Evolutionary conservation across 2,888 invertebrate species (phyloP), one percentile per base, ranked within the genome.

Genomic region (Autographa gamma): DNA sequence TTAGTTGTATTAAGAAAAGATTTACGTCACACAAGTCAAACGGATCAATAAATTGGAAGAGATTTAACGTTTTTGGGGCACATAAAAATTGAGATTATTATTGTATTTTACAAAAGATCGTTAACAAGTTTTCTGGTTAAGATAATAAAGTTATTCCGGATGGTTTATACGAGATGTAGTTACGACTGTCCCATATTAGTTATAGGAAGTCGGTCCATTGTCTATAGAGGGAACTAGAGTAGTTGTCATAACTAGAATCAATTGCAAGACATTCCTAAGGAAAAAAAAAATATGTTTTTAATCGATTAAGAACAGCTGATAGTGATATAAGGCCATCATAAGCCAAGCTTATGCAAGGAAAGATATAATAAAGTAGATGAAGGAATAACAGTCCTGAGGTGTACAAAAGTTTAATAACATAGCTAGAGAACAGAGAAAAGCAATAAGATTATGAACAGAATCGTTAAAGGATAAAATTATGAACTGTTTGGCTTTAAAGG

Each of bases 71-170:
- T 48, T n/a, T 16, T 48, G n/a, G n/a, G n/a, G 6, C 48, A 48
- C 48, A 48, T 48, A 4, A 48, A 48, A 48, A 48, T 48, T 48
- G 48, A 48, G 48, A 48, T 48, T n/a, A 48, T 48, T n/a, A 48
- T 43, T 43, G 43, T 43, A 43, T 48, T 48, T 48, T 48, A 48
- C 48, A 43, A 64, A 65, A 76, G 61, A 41, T 31, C 25, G 32
- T 8, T 8, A 34, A 62, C 18, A 2, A 18, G 14, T 31, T 69
- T 78, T 78, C 54, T 18, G 14, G 16, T 9, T 11, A 78, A 76
- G 60, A n/a, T 60, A 69, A 75, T 76, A 79, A 79, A 74, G 79
- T 41, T 34, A 1, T n/a, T 9, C 59, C 19, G 59, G 54, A 32
- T 59, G 43, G 41, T 52, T 74, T 59, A 62, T 64, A 25, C 4